phyloP scores from a whole-genome alignment of 2,113 vertebrate genomes.

The Stigmatopora argus region DNA sequence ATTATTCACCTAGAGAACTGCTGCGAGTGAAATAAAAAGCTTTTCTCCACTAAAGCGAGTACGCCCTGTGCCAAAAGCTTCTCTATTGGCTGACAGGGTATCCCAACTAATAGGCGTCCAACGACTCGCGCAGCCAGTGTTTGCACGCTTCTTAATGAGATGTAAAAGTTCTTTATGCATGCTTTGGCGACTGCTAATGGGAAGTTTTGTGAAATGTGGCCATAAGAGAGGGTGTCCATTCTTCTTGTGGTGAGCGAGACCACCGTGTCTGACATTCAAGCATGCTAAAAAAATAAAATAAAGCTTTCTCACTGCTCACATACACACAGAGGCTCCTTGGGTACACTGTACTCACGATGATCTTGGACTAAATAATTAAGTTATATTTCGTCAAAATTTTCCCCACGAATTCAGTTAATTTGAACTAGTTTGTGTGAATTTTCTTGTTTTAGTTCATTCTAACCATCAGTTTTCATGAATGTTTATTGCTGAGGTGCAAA shows the following conservation, averaged over 20 bases:
- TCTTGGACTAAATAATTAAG: slow-evolving; percentile 9
- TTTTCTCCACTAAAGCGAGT: slow-evolving; percentile 38
- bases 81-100: slow-evolving; percentile 29
- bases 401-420: no score
- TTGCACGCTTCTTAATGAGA: slow-evolving; percentile 15
- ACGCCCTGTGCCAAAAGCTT: slow-evolving; percentile 34
- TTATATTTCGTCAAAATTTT: no score
- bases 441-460: no score
- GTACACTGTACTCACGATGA: slow-evolving; percentile 31
- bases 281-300: slow-evolving; percentile 9
- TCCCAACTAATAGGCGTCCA: slow-evolving; percentile 30
- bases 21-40: slow-evolving; percentile 51
- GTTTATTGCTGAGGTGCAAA: no score
- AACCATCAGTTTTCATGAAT: no score
- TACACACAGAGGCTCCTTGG: slow-evolving; percentile 9
- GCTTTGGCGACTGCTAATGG: slow-evolving; percentile 26
- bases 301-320: slow-evolving; percentile 22
- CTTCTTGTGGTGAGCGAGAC: slow-evolving; percentile 8
- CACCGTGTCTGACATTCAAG: slow-evolving; percentile 34
- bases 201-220: slow-evolving; percentile 16
- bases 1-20: slow-evolving; percentile 52
- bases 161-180: slow-evolving; percentile 30
- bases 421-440: no score
- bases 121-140: slow-evolving; percentile 43
- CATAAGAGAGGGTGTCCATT: slow-evolving; percentile 2